Evolutionary conservation across 2,888 invertebrate species (phyloP), one percentile per base, ranked within the genome.

Genomic region (Nemoura dubitans): DNA sequence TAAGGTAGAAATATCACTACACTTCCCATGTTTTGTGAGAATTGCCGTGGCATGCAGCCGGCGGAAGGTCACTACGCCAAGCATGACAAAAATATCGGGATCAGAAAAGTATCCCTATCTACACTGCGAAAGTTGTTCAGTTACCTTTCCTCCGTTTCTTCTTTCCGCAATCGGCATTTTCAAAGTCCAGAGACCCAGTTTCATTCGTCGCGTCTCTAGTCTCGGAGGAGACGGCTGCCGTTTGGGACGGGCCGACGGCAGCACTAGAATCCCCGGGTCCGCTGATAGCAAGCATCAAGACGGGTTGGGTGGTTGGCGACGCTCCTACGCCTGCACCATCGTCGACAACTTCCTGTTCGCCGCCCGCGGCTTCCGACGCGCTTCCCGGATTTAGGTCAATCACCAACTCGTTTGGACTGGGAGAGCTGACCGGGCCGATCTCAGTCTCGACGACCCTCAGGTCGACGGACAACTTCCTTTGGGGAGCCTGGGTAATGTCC

Each of bases 131-230:
- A n/a, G n/a, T n/a, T n/a, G n/a, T n/a, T n/a, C n/a, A n/a, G n/a
- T 77, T 30, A 83, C 36, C 42, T 21, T 27, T 76, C 77, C 42
- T 86, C 76, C 83, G 76, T 25, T 28, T 83, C 84, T 26, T 86
- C 26, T 83, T 86, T 16, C 14, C 42, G 7, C 26, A 26, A 21
- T 43, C 84, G 27, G 76, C 86, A 26, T 83, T 42, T 30, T 42
- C 29, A 10, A 25, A 29, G 30, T 80, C 81, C 26, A 21, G 16
- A 7, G 16, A 36, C 36, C 36, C 36, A 36, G 36, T 36, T 36
- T 36, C 36, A 10, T 10, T 36, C 36, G 36, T n/a, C n/a, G n/a
- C n/a, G n/a, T n/a, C n/a, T n/a, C n/a, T n/a, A n/a, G n/a, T n/a
- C n/a, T n/a, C n/a, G n/a, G n/a, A n/a, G n/a, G n/a, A n/a, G n/a